phyloP scores from a whole-genome alignment of 2,113 vertebrate genomes.

The Bubalus kerabau region DNA sequence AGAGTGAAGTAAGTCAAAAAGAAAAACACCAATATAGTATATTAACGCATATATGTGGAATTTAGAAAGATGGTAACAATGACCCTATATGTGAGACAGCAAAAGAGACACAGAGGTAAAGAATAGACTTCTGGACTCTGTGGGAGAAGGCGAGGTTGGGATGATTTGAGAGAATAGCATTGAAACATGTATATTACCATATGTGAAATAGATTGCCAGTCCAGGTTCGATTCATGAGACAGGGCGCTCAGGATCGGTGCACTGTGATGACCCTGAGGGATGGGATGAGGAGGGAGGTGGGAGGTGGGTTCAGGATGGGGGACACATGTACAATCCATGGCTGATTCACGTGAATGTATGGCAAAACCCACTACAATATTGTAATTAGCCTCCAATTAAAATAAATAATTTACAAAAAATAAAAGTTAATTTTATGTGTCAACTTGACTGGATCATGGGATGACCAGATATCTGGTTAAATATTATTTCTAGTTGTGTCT shows the following conservation, averaged over 20 bases:
- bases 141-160: background rate
- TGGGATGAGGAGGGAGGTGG: background rate
- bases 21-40: background rate
- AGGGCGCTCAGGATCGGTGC: rapidly evolving
- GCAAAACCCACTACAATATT: background rate
- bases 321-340: background rate
- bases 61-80: background rate
- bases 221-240: background rate
- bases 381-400: background rate
- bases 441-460: background rate
- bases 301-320: background rate
- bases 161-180: background rate
- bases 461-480: background rate
- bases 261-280: background rate
- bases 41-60: background rate
- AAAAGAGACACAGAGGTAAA: background rate
- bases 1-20: background rate
- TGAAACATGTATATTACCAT: background rate
- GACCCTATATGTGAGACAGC: background rate
- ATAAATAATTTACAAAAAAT: background rate
- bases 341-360: background rate
- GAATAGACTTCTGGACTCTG: background rate
- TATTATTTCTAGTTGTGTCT: background rate
- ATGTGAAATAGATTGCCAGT: background rate
- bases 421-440: background rate